Evolutionary conservation across 2,888 invertebrate species (phyloP), one percentile per base, ranked within the genome.

Genomic region (Leuctra nigra): DNA sequence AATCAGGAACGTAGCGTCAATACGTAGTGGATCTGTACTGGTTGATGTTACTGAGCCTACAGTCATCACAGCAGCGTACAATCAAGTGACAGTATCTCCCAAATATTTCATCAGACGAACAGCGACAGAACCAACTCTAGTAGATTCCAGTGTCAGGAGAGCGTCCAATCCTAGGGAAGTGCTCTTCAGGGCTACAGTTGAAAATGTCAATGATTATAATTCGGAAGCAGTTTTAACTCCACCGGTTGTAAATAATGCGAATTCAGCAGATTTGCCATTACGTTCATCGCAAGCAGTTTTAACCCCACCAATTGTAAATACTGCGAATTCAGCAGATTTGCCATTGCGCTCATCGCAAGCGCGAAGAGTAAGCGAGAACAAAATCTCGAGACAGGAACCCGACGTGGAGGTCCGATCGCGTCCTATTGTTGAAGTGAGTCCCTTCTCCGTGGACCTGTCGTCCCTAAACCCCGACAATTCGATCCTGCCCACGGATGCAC

Each of bases 401-500:
- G 16, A 23, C 29, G 6, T 25, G 4, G 36, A 36, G 13, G 4
- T 13, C 3, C 4, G 36, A 4, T 11, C 11, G 33, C 7, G 33
- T 6, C 35, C 20, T 53, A 36, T n/a, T 39, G 22, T 13, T 23
- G 36, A 11, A 23, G 39, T 1, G 23, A 38, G n/a, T 14, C 39
- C 53, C n/a, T 38, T 25, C 23, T 36, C 55, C 6, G 36, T 47
- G 29, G n/a, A 23, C n/a, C n/a, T n/a, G n/a, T n/a, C n/a, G 6
- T 55, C 55, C 55, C 47, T 47, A 14, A 16, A 4, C 16, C 13
- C n/a, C 36, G 36, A 36, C 23, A 61, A 61, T 20, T 59, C 59
- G n/a, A 50, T 61, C 24, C 41, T 48, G 35, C 59, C 55, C 29
- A 46, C 55, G 33, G 57, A 55, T 22, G 46, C 35, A 22, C 9